Evolutionary conservation across 2,888 invertebrate genomes (phyloP).

Genomic region (Pantelozetes paolii): DNA sequence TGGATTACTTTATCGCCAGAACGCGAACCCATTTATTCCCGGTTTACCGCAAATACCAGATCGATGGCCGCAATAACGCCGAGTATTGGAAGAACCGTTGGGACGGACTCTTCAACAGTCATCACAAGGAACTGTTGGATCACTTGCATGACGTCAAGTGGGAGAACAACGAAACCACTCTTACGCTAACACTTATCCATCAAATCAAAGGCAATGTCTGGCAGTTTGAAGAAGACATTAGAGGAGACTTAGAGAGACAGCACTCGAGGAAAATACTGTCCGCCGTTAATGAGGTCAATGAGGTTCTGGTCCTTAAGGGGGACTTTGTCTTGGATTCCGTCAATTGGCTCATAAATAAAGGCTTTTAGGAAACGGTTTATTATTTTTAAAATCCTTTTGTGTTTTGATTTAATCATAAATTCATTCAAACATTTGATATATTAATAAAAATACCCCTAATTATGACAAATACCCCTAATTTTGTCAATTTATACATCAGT

Average conservation of each 20-base stretch:
- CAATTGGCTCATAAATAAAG: slow-evolving; percentile 67
- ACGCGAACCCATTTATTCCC: slow-evolving; percentile 77
- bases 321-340: slow-evolving; percentile 66
- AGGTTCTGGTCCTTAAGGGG: slow-evolving; percentile 68
- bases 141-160: slow-evolving; percentile 33
- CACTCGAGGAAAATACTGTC: slow-evolving; percentile 59
- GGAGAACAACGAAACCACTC: slow-evolving; percentile 36
- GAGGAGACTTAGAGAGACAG: slow-evolving; percentile 60
- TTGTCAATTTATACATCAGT: no score
- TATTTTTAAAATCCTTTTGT: no score
- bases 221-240: slow-evolving; percentile 65
- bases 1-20: slow-evolving; percentile 68
- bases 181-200: slow-evolving; percentile 63
- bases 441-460: no score
- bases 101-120: slow-evolving; percentile 37
- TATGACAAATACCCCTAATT: no score
- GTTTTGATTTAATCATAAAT: no score
- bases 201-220: slow-evolving; percentile 82
- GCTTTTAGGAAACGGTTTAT: slow-evolving; percentile 63
- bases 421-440: no score
- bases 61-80: slow-evolving; percentile 41
- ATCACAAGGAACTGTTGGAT: slow-evolving; percentile 28
- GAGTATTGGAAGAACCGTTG: slow-evolving; percentile 49
- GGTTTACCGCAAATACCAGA: slow-evolving; percentile 62
- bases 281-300: slow-evolving; percentile 70